Conservation (phyloP, 2,113 vertebrate genomes). For the Monopterus albus region DNA sequence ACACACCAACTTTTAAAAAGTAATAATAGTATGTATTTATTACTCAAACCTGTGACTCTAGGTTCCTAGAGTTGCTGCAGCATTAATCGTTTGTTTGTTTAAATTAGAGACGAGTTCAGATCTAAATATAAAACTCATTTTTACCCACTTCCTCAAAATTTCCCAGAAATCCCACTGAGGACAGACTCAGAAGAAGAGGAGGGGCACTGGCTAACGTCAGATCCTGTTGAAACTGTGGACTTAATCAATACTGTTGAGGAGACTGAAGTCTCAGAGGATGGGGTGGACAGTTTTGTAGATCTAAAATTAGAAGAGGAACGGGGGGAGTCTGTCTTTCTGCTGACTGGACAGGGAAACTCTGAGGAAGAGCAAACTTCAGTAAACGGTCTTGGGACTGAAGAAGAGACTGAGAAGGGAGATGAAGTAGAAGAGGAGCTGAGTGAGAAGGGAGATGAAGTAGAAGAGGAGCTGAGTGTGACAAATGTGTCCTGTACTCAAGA, state of each 20-base stretch:
- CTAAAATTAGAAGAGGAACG: slow-evolving; percentile 55
- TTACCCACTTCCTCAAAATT: background rate
- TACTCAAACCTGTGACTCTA: background rate
- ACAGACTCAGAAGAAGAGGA: slow-evolving; percentile 40
- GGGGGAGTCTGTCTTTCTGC: slow-evolving; percentile 27
- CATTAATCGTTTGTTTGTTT: background rate
- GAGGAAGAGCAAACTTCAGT: slow-evolving; percentile 29
- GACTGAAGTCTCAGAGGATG: slow-evolving; percentile 1
- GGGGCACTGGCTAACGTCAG: background rate
- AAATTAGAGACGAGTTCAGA: background rate
- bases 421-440: slow-evolving; percentile 21
- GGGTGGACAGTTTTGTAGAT: slow-evolving; percentile 8
- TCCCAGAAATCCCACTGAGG: slow-evolving; percentile 18
- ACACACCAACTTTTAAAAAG: slow-evolving; percentile 17
- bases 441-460: background rate
- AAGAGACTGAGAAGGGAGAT: background rate
- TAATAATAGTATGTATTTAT: slow-evolving; percentile 46
- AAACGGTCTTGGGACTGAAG: slow-evolving; percentile 18
- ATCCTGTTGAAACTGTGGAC: slow-evolving; percentile 28
- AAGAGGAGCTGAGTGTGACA: slow-evolving; percentile 29
- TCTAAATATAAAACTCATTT: background rate
- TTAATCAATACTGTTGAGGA: slow-evolving; percentile 8
- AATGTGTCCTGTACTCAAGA: slow-evolving; percentile 13
- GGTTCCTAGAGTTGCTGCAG: background rate
- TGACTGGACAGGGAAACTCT: slow-evolving; percentile 35